Base-by-base conservation (phyloP, 2,797 vertebrate genomes). In the Alectoris magna region DNA sequence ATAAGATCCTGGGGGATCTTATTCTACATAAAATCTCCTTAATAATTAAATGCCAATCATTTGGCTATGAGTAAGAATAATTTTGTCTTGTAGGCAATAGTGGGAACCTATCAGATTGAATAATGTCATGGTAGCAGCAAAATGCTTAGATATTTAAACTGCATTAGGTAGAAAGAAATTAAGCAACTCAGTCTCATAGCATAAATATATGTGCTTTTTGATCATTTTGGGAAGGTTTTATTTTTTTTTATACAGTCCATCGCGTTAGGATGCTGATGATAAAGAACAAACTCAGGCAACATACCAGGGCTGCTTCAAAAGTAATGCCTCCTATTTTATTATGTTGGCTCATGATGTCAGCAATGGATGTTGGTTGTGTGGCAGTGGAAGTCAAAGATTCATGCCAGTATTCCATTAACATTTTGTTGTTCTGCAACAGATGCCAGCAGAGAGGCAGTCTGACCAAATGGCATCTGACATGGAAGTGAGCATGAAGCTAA, bases 101-200 rank as follows among this genome's bases (percentile, higher is more conserved):
- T 23, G 24, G 24, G 49, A 78, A 82, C 14, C 14, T 36, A 39
- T 10, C 34, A 46, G 31, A 44, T 16, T 87, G 69, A 70, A 38
- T 49, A 56, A 79, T 34, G 2, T 53, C 72, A 78, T 4, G 26
- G 34, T 44, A 81, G n/a, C 19, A 39, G 78, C 2, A 71, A 84
- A 80, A 88, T 41, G 5, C 2, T 69, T 81, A 31, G 7, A 6
- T 48, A 66, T 83, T 92, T 87, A 87, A 91, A 75, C 46, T 73
- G 75, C 46, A 11, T 81, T 82, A 51, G 10, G 6, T 63, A 62
- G 94, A 90, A 84, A 87, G 14, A 90, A 90, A 92, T 80, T n/a
- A 78, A 70, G 26, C 9, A 94, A 72, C 13, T 80, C 44, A 23
- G 13, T 56, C 38, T 58, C 41, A 71, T 31, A 70, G 13, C 14